Base-by-base conservation (phyloP, 2,888 invertebrate genomes). In the Nomada ruficornis region DNA sequence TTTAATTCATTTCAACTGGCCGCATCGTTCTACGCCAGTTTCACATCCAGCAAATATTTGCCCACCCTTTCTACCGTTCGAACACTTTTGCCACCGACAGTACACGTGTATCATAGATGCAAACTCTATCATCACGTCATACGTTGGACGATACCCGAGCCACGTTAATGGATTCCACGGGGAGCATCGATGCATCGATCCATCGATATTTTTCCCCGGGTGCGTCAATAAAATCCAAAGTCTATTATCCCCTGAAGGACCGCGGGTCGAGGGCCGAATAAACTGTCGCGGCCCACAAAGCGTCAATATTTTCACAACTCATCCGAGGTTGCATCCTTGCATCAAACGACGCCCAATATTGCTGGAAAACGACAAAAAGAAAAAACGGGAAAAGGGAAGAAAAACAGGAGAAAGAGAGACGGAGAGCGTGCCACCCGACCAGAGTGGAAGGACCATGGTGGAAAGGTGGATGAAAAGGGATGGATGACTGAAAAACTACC, bases 301-400 rank as follows among this genome's bases (percentile, higher is more conserved):
- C 77, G 77, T 78, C 79, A 82, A 85, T 86, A 89, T 87, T 88
- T 88, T 77, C 75, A 79, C 90, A 86, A 91, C 89, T 92, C 92
- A 92, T 91, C 89, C 87, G 82, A 91, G 86, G 87, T 91, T 89
- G 91, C 90, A 90, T 91, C 88, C 36, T 88, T 88, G 87, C 87
- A 82, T 85, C 82, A 82, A 36, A 59, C 82, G 71, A 69, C 77
- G 72, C 77, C 74, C 85, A 72, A 70, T 74, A 82, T 76, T 75
- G 85, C 77, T 76, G 80, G 71, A 81, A 70, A 82, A 64, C 84
- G 78, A 59, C 50, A 67, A 77, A 67, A 69, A 80, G 62, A 63
- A 80, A 68, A 77, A 78, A 47, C 23, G 42, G n/a, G 23, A 67
- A 63, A 55, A 42, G 59, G 63, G 59, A 42, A 18, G 29, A 44